A percentile compares a stretch with the other conserved stretches of the same genome.
Conservation (phyloP, 92 coral and sea anemone genomes). For the Phenganax marumi region DNA sequence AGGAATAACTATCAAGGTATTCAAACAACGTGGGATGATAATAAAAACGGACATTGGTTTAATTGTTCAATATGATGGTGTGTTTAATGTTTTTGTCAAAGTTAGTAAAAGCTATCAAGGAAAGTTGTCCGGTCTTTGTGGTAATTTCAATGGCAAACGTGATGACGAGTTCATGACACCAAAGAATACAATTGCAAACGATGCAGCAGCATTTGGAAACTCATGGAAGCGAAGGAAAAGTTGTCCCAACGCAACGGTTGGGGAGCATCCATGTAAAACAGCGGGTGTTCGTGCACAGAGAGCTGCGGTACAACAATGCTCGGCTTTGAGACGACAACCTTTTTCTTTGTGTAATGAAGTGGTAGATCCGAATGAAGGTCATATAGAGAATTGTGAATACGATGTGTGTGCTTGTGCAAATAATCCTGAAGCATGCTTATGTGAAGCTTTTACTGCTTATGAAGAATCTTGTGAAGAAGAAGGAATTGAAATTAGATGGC, state of each 20-base stretch:
- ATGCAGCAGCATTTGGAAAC: slow-evolving; percentile 25
- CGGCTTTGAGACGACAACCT: slow-evolving; percentile 6
- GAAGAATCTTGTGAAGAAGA: slow-evolving; percentile 10
- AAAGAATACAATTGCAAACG: slow-evolving; percentile 2
- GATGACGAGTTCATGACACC: slow-evolving; percentile 31
- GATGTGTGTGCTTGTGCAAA: slow-evolving; percentile 23
- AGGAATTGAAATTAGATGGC: slow-evolving; percentile 21
- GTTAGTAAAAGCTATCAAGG: slow-evolving; percentile 10
- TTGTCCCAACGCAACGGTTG: slow-evolving; percentile 20
- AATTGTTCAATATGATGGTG: slow-evolving; percentile 24
- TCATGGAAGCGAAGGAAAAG: slow-evolving; percentile 16
- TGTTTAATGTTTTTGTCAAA: slow-evolving; percentile 31
- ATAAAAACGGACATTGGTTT: slow-evolving; percentile 30
- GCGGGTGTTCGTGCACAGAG: background rate
- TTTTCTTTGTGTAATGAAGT: slow-evolving; percentile 24
- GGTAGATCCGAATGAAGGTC: slow-evolving; percentile 10
- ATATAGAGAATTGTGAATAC: slow-evolving; percentile 27
- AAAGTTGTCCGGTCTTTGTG: slow-evolving; percentile 30
- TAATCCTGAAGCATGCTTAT: slow-evolving; percentile 23
- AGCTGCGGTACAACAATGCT: slow-evolving; percentile 23
- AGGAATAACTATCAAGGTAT: slow-evolving; percentile 14
- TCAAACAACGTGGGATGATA: background rate
- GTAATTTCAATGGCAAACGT: slow-evolving; percentile 27
- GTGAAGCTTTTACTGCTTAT: slow-evolving; percentile 16
- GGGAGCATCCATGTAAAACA: slow-evolving; percentile 19